These are phyloP conservation scores for Engystomops pustulosus DNA, from an alignment of 2,113 vertebrate species.

Conservation along the genomic window DNA sequence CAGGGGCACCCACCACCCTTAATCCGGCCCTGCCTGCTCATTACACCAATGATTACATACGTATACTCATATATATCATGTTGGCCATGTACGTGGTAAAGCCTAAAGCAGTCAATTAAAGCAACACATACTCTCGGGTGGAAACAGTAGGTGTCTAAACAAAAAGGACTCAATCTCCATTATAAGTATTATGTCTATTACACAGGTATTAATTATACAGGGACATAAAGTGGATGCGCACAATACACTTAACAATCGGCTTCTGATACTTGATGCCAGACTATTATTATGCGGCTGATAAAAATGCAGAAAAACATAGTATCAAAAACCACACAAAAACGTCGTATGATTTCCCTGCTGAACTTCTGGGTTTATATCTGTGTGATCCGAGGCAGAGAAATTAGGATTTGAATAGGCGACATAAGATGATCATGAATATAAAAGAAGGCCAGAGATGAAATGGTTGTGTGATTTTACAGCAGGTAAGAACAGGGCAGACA, in stretches of 20 bases:
- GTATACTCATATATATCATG: background rate
- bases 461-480: conserved; percentile 9
- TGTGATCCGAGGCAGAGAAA: background rate
- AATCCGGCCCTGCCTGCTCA: too few relatives aligned
- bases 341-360: background rate
- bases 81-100: background rate
- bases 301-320: background rate
- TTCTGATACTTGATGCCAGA: background rate
- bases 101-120: background rate
- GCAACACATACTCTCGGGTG: too few relatives aligned
- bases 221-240: background rate
- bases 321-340: background rate
- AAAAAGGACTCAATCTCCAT: background rate
- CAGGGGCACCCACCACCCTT: too few relatives aligned
- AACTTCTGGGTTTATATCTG: background rate
- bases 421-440: conserved; percentile 16
- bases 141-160: background rate
- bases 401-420: conserved; percentile 22
- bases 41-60: too few relatives aligned
- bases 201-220: background rate
- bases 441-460: conserved; percentile 32
- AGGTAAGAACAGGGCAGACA: background rate
- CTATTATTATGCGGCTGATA: background rate
- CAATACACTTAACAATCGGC: too few relatives aligned
- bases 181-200: background rate